phyloP scores from a whole-genome alignment of 2,888 invertebrate genomes.

The Stenodera caucasica region DNA sequence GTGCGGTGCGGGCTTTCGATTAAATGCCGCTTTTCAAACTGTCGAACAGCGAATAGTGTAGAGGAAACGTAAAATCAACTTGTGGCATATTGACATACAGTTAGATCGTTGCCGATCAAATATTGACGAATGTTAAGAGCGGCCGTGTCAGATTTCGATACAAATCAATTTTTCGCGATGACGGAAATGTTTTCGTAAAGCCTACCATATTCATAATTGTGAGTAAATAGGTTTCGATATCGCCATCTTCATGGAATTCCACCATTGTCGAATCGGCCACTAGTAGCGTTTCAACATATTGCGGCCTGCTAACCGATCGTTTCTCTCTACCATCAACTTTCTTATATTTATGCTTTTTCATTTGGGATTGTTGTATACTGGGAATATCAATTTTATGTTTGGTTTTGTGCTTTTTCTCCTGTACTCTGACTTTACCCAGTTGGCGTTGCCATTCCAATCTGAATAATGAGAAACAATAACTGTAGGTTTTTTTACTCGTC shows the following conservation, averaged over 20 bases:
- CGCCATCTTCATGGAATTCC: constrained; percentile 78
- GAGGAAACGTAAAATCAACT: too few relatives aligned
- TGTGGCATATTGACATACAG: too few relatives aligned
- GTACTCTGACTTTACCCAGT: constrained; percentile 57
- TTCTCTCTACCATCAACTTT: constrained; percentile 44
- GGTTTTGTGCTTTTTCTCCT: constrained; percentile 51
- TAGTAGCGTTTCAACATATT: constrained; percentile 82
- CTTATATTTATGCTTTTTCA: constrained; percentile 53
- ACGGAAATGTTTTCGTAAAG: constrained; percentile 1
- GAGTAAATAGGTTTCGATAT: constrained; percentile 81
- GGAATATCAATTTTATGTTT: constrained; percentile 43
- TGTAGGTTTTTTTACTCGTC: neutral
- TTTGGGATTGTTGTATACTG: constrained; percentile 49
- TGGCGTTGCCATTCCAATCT: constrained; percentile 65
- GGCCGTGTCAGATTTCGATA: too few relatives aligned
- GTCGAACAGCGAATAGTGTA: too few relatives aligned
- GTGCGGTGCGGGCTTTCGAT: too few relatives aligned
- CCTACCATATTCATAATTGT: constrained; percentile 92
- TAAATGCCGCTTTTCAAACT: too few relatives aligned
- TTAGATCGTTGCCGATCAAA: too few relatives aligned
- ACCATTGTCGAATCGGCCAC: constrained; percentile 89
- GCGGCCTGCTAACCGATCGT: constrained; percentile 73
- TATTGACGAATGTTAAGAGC: too few relatives aligned
- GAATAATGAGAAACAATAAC: constrained; percentile 23
- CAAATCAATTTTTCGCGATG: neutral